These are phyloP conservation scores for Physeter macrocephalus DNA, from an alignment of 2,113 vertebrate species.

Conservation along the genomic window DNA sequence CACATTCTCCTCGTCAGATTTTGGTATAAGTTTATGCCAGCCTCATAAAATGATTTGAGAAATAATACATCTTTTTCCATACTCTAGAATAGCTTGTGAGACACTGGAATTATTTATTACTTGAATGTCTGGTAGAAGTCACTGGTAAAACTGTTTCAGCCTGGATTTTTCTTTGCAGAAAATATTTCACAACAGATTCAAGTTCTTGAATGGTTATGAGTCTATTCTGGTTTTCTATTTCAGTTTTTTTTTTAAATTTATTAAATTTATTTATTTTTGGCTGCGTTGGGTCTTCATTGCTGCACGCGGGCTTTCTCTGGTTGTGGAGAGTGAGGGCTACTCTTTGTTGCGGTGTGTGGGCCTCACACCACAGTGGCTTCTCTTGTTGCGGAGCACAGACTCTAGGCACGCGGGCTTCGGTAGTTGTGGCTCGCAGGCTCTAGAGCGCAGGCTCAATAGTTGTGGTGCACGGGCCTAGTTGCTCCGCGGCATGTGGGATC, in stretches of 20 bases:
- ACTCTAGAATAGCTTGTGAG: neutral
- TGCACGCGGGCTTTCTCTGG: no score
- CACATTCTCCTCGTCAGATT: neutral
- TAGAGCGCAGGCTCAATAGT: no score
- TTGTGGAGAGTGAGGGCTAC: no score
- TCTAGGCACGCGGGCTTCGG: no score
- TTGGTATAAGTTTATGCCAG: neutral
- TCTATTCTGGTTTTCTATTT: neutral
- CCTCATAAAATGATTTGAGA: neutral
- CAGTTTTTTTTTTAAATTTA: neutral
- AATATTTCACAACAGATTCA: neutral
- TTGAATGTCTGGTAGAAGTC: neutral
- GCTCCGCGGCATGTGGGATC: no score
- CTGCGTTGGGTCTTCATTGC: no score
- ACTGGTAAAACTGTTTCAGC: neutral
- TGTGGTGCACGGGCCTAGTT: no score
- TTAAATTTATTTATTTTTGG: no score
- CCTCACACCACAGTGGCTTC: no score
- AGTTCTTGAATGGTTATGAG: neutral
- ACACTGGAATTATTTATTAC: neutral
- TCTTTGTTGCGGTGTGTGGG: no score
- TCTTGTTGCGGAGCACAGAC: no score
- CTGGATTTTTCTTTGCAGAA: neutral
- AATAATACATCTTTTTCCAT: neutral
- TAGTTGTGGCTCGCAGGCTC: no score